A percentile compares a stretch with the other conserved stretches of the same genome.
phyloP scores from a whole-genome alignment of 2,113 vertebrate genomes.

The Paramormyrops kingsleyae region DNA sequence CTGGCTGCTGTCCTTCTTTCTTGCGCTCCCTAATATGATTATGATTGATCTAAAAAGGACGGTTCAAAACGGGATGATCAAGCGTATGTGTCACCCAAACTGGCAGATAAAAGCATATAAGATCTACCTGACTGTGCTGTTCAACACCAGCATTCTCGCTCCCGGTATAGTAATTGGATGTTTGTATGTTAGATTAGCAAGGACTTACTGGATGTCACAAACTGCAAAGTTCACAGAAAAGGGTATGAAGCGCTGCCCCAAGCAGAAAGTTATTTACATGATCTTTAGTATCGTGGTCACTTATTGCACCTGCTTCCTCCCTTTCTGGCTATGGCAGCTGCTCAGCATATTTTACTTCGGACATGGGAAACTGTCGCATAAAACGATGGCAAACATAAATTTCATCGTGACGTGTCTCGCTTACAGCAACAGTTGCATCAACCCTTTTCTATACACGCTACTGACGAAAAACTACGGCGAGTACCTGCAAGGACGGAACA shows the following conservation, averaged over 20 bases:
- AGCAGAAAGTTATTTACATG: constrained; percentile 44
- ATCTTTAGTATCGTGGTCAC: constrained; percentile 41
- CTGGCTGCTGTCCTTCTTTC: constrained; percentile 40
- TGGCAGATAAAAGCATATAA: constrained; percentile 41
- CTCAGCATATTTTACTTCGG: constrained; percentile 38
- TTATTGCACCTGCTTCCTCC: constrained; percentile 45
- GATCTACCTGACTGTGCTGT: constrained; percentile 42
- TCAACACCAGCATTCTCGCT: constrained; percentile 43
- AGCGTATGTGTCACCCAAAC: constrained; percentile 43
- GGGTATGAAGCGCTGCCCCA: constrained; percentile 31
- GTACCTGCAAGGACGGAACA: constrained; percentile 33
- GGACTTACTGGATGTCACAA: constrained; percentile 42
- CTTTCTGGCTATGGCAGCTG: constrained; percentile 47
- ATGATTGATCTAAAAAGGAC: constrained; percentile 39
- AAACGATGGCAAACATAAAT: constrained; percentile 36
- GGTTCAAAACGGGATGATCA: constrained; percentile 28
- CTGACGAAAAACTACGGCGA: constrained; percentile 45
- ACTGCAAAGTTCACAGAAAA: constrained; percentile 24
- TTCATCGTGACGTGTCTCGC: constrained; percentile 43
- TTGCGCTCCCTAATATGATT: constrained; percentile 43
- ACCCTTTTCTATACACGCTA: constrained; percentile 32
- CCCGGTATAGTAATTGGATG: constrained; percentile 43
- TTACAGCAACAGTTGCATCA: constrained; percentile 48
- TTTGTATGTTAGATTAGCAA: constrained; percentile 39
- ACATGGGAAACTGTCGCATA: constrained; percentile 26